These are phyloP conservation scores for Cartodere bifasciata DNA, from an alignment of 2,888 invertebrate species.

Conservation along the genomic window DNA sequence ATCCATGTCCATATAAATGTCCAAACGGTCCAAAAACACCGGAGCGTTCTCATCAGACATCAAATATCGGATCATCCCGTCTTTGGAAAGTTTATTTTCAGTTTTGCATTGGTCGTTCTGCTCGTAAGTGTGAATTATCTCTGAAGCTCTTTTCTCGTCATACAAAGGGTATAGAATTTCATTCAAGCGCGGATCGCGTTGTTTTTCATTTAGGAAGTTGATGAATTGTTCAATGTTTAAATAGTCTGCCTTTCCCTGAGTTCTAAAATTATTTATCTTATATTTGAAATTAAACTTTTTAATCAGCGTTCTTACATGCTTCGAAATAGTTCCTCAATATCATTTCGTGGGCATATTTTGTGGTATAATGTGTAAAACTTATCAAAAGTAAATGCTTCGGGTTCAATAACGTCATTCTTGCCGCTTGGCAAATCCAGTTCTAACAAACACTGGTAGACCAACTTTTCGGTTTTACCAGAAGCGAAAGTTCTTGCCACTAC, in stretches of 20 bases:
- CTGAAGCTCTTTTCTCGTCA: slow-evolving; percentile 82
- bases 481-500: slow-evolving; percentile 95
- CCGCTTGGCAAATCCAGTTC: slow-evolving; percentile 90
- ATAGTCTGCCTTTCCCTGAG: slow-evolving; percentile 78
- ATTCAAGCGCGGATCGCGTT: slow-evolving; percentile 94
- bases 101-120: slow-evolving; percentile 60
- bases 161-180: slow-evolving; percentile 97
- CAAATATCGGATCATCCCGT: slow-evolving; percentile 87
- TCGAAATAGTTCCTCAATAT: slow-evolving; percentile 95
- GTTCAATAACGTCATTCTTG: slow-evolving; percentile 92
- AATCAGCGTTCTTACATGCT: slow-evolving; percentile 68
- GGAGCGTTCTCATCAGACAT: slow-evolving; percentile 99
- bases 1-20: slow-evolving; percentile 98
- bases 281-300: neutral
- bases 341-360: slow-evolving; percentile 97
- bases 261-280: slow-evolving; percentile 42
- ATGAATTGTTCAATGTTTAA: slow-evolving; percentile 81
- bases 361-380: slow-evolving; percentile 97
- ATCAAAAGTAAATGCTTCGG: slow-evolving; percentile 91
- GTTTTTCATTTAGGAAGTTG: slow-evolving; percentile 91
- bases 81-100: slow-evolving; percentile 73
- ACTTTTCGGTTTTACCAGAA: slow-evolving; percentile 97
- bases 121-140: slow-evolving; percentile 91
- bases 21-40: slow-evolving; percentile 94
- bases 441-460: slow-evolving; percentile 91